These are phyloP conservation scores for Pluvianellus socialis DNA, from an alignment of 2,113 vertebrate species.

Conservation along the genomic window DNA sequence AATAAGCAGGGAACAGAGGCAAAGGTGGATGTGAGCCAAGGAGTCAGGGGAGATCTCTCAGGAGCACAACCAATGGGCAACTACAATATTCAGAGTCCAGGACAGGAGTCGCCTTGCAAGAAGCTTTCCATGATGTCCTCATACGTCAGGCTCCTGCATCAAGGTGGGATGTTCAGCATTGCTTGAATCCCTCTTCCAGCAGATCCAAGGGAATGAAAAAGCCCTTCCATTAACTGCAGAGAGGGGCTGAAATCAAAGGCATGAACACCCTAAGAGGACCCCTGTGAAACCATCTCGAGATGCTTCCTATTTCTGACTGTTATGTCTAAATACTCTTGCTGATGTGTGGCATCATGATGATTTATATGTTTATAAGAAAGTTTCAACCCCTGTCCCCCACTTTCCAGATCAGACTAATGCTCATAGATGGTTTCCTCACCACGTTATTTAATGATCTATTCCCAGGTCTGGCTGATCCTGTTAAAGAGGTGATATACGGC, in stretches of 20 bases:
- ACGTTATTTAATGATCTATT: not conserved
- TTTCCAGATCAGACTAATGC: not conserved
- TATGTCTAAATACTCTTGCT: not conserved
- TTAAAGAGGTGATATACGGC: not conserved
- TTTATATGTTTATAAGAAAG: not conserved
- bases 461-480: not conserved
- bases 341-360: not conserved
- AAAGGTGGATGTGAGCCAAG: not conserved
- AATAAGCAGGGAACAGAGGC: not conserved
- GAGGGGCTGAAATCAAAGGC: not conserved
- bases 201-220: not conserved
- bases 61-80: not conserved
- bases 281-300: not conserved
- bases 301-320: not conserved
- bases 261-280: not conserved
- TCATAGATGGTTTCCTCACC: accelerated
- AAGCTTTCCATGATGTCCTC: not conserved
- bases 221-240: not conserved
- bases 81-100: not conserved
- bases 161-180: not conserved
- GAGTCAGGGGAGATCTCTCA: not conserved
- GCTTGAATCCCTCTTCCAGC: not conserved
- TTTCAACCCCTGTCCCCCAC: not conserved
- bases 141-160: not conserved
- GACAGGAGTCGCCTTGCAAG: not conserved